Evolutionary conservation across 2,888 invertebrate species (phyloP).

Genomic region (Mesochorus sp.): DNA sequence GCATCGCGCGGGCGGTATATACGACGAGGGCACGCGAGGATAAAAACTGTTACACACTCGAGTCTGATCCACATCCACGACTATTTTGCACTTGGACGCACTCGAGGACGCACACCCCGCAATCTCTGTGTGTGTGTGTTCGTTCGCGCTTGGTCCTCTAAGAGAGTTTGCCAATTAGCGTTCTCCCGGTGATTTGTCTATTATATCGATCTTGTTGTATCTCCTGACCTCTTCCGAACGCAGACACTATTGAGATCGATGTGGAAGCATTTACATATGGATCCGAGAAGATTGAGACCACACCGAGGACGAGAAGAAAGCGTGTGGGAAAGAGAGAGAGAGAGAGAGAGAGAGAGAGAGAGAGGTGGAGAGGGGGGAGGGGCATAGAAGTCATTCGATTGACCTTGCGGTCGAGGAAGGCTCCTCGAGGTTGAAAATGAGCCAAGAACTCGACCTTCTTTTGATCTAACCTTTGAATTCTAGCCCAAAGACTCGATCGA

Average conservation of each 20-base stretch:
- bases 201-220: slow-evolving; percentile 6
- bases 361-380: too few relatives aligned
- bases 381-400: slow-evolving; percentile 18
- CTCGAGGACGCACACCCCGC: slow-evolving; percentile 4
- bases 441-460: slow-evolving; percentile 55
- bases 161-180: slow-evolving; percentile 14
- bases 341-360: neutral
- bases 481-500: slow-evolving; percentile 10
- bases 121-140: too few relatives aligned
- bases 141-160: too few relatives aligned
- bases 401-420: slow-evolving; percentile 40
- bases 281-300: neutral
- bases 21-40: slow-evolving; percentile 72
- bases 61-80: slow-evolving; percentile 72
- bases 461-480: slow-evolving; percentile 31
- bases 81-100: slow-evolving; percentile 54
- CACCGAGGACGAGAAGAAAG: neutral
- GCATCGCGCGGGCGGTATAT: slow-evolving; percentile 61
- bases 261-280: too few relatives aligned
- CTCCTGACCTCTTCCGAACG: slow-evolving; percentile 37
- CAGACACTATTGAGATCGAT: too few relatives aligned
- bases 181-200: neutral
- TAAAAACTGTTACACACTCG: slow-evolving; percentile 68
- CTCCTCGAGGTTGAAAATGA: slow-evolving; percentile 10
- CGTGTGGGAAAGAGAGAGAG: neutral